phyloP scores from a whole-genome alignment of 2,888 invertebrate genomes.

The Cotesia congregata region DNA sequence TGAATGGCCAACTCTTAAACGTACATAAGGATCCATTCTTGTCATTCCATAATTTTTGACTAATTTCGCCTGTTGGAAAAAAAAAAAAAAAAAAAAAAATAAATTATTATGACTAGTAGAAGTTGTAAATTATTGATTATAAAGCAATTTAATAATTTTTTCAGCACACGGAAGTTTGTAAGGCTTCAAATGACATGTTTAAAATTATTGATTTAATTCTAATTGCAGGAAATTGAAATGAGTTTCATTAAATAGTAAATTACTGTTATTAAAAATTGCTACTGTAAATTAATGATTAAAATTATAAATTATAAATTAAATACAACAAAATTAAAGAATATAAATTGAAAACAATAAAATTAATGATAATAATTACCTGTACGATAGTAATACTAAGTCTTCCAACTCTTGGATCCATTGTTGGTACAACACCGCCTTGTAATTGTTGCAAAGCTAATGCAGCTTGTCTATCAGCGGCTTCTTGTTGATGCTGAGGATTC shows the following conservation, averaged over 20 bases:
- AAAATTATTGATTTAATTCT: no score
- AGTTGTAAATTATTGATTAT: background rate
- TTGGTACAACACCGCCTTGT: constrained; percentile 70
- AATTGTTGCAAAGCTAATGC: constrained; percentile 79
- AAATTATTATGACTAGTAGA: constrained; percentile 11
- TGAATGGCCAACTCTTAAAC: constrained; percentile 92
- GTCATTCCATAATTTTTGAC: constrained; percentile 95
- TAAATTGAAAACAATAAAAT: no score
- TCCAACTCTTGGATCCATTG: constrained; percentile 74
- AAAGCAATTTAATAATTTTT: no score
- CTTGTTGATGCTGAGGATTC: constrained; percentile 77
- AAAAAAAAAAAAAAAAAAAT: background rate
- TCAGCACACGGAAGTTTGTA: no score
- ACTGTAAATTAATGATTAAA: background rate
- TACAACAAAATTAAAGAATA: constrained; percentile 16
- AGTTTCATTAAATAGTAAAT: no score
- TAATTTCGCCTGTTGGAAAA: constrained; percentile 79
- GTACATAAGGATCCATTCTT: constrained; percentile 96
- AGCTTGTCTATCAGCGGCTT: constrained; percentile 85
- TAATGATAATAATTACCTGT: constrained; percentile 72
- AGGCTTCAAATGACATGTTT: no score
- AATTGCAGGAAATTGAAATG: no score
- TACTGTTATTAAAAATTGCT: no score
- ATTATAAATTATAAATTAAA: background rate
- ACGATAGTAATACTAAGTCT: constrained; percentile 88